Evolutionary conservation across 2,797 vertebrate genomes (phyloP), one percentile per base, ranked within the genome.

Genomic region (Furcifer pardalis): DNA sequence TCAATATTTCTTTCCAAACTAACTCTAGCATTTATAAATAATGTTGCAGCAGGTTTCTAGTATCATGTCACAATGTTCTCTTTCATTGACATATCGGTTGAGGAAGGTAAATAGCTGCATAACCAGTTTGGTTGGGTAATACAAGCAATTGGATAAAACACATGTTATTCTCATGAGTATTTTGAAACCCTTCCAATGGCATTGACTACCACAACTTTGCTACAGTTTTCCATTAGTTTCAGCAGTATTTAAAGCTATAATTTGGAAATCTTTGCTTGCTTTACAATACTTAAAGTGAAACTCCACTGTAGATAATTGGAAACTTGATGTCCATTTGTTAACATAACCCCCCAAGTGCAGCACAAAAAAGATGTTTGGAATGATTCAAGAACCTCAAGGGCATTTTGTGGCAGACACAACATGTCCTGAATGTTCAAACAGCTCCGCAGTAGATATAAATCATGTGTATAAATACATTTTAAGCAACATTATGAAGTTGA

Each of bases 391-490:
- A 21, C 82, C 88, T 92, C 82, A 86, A 79, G 66, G 85, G 87
- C 4, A 80, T 84, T 86, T 63, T 35, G 4, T 23, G 69, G 1
- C 59, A 87, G 72, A 84, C 84, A 88, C 88, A 92, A 88, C 17
- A 87, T 23, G 32, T 65, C 1, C 19, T 21, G 91, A 91, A 52
- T 84, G 89, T 79, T 78, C 76, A 88, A 92, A 90, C 56, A 86
- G 30, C 56, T 44, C 17, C 23, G 66, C 75, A 78, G 56, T 86
- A 92, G 91, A 88, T 84, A 92, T 30, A 91, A 90, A 74, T n/a
- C 62, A 63, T 63, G 35, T 77, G 85, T 83, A 86, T 83, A 90
- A 92, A 86, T 79, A 40, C 65, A 9, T 81, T 92, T 89, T 62
- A 74, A 80, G 75, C 56, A 88, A 89, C 82, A 82, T 71, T 69